These are phyloP conservation scores for Limnodromus scolopaceus DNA, from an alignment of 2,797 vertebrate genomes.

Conservation along the genomic window DNA sequence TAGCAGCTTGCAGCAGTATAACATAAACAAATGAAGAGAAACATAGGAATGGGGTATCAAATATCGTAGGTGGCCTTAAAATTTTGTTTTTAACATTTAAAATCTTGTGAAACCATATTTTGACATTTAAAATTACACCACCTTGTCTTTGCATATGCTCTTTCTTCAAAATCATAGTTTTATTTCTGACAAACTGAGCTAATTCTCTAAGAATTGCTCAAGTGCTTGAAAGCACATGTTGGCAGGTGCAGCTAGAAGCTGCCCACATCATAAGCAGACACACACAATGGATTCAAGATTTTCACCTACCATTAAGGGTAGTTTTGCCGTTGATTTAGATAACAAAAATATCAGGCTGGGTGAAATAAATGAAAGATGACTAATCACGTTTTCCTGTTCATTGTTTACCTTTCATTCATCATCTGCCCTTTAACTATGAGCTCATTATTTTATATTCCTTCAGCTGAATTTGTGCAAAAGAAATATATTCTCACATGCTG, in stretches of 20 bases:
- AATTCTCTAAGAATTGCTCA: background rate
- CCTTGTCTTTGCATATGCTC: background rate
- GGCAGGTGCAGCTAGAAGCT: background rate
- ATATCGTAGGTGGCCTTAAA: background rate
- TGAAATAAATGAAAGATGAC: background rate
- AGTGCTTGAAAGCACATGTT: background rate
- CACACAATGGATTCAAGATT: background rate
- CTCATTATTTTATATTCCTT: conserved; percentile 10
- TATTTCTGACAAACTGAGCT: background rate
- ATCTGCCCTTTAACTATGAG: background rate
- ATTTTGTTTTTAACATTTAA: background rate
- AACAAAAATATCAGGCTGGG: background rate
- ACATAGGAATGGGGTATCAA: background rate
- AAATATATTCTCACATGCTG: background rate
- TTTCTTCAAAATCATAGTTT: background rate
- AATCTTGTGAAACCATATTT: background rate
- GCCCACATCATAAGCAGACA: background rate
- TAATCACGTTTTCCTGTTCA: background rate
- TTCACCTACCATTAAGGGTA: background rate
- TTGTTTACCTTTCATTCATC: background rate
- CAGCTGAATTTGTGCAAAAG: background rate
- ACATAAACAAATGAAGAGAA: background rate
- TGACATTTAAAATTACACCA: background rate
- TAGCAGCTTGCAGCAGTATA: background rate
- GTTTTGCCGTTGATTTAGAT: background rate